Base-by-base conservation (phyloP, 2,888 invertebrate species). In the Selenia dentaria region DNA sequence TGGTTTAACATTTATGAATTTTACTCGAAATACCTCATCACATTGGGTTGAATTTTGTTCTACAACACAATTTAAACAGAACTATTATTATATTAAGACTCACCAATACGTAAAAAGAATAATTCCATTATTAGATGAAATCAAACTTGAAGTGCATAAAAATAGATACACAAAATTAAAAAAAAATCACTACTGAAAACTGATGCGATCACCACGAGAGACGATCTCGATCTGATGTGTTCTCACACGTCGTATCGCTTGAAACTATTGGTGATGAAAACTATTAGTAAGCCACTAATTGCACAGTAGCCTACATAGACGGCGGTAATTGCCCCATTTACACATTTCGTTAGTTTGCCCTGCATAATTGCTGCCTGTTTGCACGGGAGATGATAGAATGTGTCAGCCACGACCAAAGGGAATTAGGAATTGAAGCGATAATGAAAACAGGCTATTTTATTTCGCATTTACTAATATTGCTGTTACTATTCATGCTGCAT, bases 321-420 rank as follows among this genome's bases (percentile, higher is more conserved):
- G 66, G 70, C 83, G 88, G 88, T 90, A 90, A 90, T 90, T 90
- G 90, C 75, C 70, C 88, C 85, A 90, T 90, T 89, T 90, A 89
- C 89, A 89, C 87, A 79, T 87, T 85, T 87, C 70, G 89, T 89
- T 89, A 90, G 90, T 83, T 77, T 65, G 67, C 65, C 74, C 70
- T 79, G 82, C 79, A 84, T 89, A 90, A 90, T 89, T 89, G 81
- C 74, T 71, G 76, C 62, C 74, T 81, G 80, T 88, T 87, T 86
- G 79, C 79, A 76, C 67, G 67, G 64, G 69, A 78, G 73, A 79
- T 77, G 71, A 73, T 79, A 79, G 70, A 80, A 83, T 79, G 74
- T 79, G 74, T 74, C 72, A 75, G 75, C 71, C 74, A 79, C 77
- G 76, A 73, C 54, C 53, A 52, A 52, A 60, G 69, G 57, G 72